A percentile compares a stretch with the other conserved stretches of the same genome.
Evolutionary conservation across 2,797 vertebrate species (phyloP).

Genomic region (Clarias pachynema): DNA sequence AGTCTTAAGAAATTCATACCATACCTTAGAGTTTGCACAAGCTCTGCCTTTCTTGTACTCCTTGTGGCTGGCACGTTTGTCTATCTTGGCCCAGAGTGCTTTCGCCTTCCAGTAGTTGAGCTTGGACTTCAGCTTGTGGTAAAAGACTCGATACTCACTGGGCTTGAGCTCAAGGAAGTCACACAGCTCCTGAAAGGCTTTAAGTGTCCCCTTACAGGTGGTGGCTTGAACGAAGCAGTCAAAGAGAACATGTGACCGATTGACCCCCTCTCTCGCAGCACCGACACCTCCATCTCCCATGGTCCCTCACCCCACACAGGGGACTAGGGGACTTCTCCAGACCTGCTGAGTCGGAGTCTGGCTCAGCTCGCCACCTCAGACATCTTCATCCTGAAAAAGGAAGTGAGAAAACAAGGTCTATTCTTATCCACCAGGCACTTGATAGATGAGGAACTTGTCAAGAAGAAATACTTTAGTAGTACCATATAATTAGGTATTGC

Average conservation of each 20-base stretch:
- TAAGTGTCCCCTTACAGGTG: constrained; percentile 93
- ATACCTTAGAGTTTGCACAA: constrained; percentile 92
- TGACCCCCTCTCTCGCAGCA: constrained; percentile 74
- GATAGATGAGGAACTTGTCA: neutral
- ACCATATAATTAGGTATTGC: neutral
- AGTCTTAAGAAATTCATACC: constrained; percentile 8
- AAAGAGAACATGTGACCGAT: constrained; percentile 87
- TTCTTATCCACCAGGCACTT: neutral
- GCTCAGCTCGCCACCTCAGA: constrained; percentile 69
- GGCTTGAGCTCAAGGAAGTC: constrained; percentile 92
- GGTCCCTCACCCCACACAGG: constrained; percentile 65
- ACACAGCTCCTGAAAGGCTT: constrained; percentile 96
- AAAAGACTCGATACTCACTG: constrained; percentile 89
- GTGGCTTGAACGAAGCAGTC: constrained; percentile 93
- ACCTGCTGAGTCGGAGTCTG: constrained; percentile 53
- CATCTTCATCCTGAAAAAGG: constrained; percentile 67
- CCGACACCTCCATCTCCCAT: constrained; percentile 75
- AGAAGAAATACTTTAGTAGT: neutral
- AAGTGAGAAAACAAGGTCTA: neutral
- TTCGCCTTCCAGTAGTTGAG: constrained; percentile 99
- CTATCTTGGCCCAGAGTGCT: constrained; percentile 95
- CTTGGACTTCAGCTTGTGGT: constrained; percentile 96
- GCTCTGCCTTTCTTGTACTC: constrained; percentile 97
- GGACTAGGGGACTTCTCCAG: constrained; percentile 68
- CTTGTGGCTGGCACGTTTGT: constrained; percentile 93